These are phyloP conservation scores for Archegozetes longisetosus DNA, from an alignment of 1,140 invertebrate species.

Conservation along the genomic window DNA sequence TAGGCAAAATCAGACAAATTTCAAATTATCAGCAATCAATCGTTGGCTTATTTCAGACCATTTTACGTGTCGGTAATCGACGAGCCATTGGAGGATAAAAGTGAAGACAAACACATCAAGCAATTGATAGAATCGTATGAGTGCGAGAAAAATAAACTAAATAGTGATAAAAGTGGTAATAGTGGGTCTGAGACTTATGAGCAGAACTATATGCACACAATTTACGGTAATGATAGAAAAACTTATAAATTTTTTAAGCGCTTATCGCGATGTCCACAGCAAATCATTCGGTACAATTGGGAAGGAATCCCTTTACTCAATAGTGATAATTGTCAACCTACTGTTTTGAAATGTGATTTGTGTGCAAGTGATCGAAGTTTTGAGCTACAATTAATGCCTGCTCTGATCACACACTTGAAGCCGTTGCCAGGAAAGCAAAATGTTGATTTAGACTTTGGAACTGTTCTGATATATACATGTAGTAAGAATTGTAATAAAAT, in stretches of 20 bases:
- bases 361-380: conserved; percentile 5
- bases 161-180: not conserved
- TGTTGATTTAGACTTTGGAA: conserved; percentile 5
- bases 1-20: not conserved
- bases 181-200: conserved; percentile 3
- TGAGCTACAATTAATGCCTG: conserved; percentile 16
- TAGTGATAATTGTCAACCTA: not conserved
- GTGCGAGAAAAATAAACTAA: not conserved
- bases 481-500: conserved; percentile 8
- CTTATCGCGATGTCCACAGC: conserved; percentile 4
- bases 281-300: conserved; percentile 14
- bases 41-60: not conserved
- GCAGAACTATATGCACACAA: not conserved
- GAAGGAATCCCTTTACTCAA: conserved; percentile 5
- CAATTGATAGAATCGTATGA: not conserved
- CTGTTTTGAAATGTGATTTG: not conserved
- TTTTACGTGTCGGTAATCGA: conserved; percentile 12
- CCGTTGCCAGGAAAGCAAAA: not conserved
- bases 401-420: not conserved
- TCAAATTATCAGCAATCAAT: not conserved
- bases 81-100: not conserved
- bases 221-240: conserved; percentile 3
- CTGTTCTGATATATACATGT: conserved; percentile 13
- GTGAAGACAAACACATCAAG: conserved; percentile 2
- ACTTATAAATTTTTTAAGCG: conserved; percentile 15